Percentiles rank a stretch among this genome's conserved stretches.
Evolutionary conservation across 1,140 invertebrate genomes (phyloP).

Genomic region (Drosophila watanabei): DNA sequence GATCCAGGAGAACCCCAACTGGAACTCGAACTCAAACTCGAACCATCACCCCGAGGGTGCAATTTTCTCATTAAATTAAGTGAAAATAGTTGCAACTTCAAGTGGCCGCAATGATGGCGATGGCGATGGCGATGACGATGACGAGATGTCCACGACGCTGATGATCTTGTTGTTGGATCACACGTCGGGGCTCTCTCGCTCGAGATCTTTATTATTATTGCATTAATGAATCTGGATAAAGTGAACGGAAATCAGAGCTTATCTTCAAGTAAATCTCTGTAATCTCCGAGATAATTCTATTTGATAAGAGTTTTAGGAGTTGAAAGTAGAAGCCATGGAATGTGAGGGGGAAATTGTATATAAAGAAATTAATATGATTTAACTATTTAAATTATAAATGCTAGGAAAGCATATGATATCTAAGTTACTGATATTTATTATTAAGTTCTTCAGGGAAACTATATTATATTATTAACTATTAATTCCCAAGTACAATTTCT

Average conservation of each 20-base stretch:
- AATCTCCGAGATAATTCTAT: neutral
- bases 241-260: conserved; percentile 10
- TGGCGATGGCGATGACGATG: conserved; percentile 27
- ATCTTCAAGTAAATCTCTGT: conserved; percentile 10
- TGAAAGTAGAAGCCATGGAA: neutral
- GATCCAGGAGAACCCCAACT: conserved; percentile 33
- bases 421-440: too few species aligned
- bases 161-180: conserved; percentile 40
- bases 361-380: neutral
- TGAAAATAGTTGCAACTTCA: conserved; percentile 74
- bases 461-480: too few species aligned
- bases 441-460: neutral
- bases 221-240: conserved; percentile 32
- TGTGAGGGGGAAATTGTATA: neutral
- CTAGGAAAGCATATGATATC: neutral
- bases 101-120: conserved; percentile 27
- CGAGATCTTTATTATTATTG: conserved; percentile 24
- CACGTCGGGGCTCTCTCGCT: neutral
- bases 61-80: conserved; percentile 82
- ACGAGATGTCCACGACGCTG: conserved; percentile 29
- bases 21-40: conserved; percentile 36
- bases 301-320: neutral
- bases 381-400: neutral
- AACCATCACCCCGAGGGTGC: conserved; percentile 51
- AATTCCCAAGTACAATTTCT: too few species aligned